These are phyloP conservation scores for Wiebesia pumilae DNA, from an alignment of 1,140 invertebrate species.

Conservation along the genomic window DNA sequence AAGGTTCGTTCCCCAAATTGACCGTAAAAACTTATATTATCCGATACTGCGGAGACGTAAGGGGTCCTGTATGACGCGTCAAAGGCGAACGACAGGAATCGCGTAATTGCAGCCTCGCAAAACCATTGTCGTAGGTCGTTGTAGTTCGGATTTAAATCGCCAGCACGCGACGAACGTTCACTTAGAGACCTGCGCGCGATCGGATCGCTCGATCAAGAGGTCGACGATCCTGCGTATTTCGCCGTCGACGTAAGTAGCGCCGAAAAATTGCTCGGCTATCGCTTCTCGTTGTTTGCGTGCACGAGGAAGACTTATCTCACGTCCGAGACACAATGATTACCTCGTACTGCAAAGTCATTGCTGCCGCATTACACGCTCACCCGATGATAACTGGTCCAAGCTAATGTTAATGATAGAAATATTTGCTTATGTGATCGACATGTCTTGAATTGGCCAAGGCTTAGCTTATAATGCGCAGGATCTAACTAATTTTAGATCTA, in stretches of 20 bases:
- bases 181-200: neutral
- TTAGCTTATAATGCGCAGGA: too few species aligned
- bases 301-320: neutral
- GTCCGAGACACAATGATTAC: neutral
- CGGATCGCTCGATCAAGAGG: constrained; percentile 20
- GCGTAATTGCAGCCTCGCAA: neutral
- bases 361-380: neutral
- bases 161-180: constrained; percentile 25
- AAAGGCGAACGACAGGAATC: neutral
- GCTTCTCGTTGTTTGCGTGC: constrained; percentile 9
- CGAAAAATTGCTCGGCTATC: neutral
- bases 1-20: neutral
- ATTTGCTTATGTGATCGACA: too few species aligned
- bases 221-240: neutral
- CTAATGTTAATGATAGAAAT: too few species aligned
- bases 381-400: too few species aligned
- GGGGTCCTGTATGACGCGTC: neutral
- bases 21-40: neutral
- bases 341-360: neutral
- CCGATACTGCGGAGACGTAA: neutral
- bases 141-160: constrained; percentile 28
- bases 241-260: neutral
- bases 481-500: too few species aligned
- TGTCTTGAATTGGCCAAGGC: too few species aligned
- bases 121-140: constrained; percentile 63